phyloP scores from a whole-genome alignment of 1,140 invertebrate species.

The Thalassaphorura encarpata region DNA sequence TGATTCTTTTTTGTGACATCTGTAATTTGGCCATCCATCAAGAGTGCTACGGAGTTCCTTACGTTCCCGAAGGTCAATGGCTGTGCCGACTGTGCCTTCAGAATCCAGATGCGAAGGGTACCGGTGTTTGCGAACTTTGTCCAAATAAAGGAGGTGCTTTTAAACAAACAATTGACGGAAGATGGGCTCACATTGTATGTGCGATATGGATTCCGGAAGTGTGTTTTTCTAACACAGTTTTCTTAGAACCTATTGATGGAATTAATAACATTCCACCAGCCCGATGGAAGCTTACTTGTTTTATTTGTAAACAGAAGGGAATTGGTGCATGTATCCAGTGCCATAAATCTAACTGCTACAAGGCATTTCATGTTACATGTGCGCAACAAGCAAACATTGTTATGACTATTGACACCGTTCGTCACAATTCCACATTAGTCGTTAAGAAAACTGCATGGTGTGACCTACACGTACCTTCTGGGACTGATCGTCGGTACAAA shows the following conservation, averaged over 20 bases:
- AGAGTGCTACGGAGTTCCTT: constrained; percentile 85
- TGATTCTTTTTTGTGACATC: constrained; percentile 97
- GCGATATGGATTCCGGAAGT: constrained; percentile 99
- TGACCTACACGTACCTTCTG: constrained; percentile 80
- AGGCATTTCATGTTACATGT: constrained; percentile 97
- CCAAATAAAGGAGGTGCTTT: constrained; percentile 97
- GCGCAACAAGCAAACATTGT: constrained; percentile 87
- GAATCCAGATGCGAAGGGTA: constrained; percentile 84
- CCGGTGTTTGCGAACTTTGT: constrained; percentile 93
- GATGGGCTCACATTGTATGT: constrained; percentile 98
- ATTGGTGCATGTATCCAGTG: constrained; percentile 97
- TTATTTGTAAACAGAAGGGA: constrained; percentile 88
- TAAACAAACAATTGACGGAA: constrained; percentile 91
- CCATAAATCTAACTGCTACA: constrained; percentile 90
- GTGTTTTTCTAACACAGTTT: constrained; percentile 91
- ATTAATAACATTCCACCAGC: constrained; percentile 91
- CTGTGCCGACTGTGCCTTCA: constrained; percentile 87
- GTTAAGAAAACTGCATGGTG: constrained; percentile 95
- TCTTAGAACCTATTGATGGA: constrained; percentile 93
- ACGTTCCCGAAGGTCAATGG: constrained; percentile 99
- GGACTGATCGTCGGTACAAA: too few relatives aligned
- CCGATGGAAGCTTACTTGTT: constrained; percentile 91
- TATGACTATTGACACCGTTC: constrained; percentile 93
- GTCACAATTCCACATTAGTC: constrained; percentile 53
- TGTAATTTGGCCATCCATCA: constrained; percentile 85